phyloP scores from a whole-genome alignment of 2,113 vertebrate species.

The Melanerpes formicivorus region DNA sequence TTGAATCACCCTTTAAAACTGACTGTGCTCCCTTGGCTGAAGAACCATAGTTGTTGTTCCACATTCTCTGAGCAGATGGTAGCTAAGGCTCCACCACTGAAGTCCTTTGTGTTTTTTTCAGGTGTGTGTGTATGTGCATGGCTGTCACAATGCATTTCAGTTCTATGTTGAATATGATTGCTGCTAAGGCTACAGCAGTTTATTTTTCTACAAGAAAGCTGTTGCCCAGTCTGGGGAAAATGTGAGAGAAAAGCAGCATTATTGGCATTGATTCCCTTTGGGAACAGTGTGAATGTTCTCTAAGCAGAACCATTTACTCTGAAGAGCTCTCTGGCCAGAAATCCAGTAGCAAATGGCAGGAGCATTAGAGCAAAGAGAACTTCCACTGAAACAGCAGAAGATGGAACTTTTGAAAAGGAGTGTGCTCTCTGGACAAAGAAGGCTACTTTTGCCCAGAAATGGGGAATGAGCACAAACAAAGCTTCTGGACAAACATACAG shows the following conservation, averaged over 20 bases:
- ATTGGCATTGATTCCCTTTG: neutral
- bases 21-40: neutral
- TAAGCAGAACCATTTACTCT: neutral
- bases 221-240: neutral
- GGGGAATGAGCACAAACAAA: neutral
- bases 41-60: neutral
- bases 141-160: neutral
- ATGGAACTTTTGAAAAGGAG: neutral
- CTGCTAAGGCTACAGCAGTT: neutral
- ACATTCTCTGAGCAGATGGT: neutral
- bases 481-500: neutral
- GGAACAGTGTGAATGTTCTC: neutral
- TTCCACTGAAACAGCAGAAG: neutral
- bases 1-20: neutral
- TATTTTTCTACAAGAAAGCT: neutral
- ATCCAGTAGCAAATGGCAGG: neutral
- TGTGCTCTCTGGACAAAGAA: neutral
- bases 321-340: neutral
- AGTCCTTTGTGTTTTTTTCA: neutral
- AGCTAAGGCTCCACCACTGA: neutral
- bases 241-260: neutral
- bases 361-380: neutral
- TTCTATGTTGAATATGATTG: neutral
- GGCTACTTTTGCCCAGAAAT: neutral
- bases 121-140: accelerated